Conservation (phyloP, 2,113 vertebrate genomes). For the Mastomys coucha region DNA sequence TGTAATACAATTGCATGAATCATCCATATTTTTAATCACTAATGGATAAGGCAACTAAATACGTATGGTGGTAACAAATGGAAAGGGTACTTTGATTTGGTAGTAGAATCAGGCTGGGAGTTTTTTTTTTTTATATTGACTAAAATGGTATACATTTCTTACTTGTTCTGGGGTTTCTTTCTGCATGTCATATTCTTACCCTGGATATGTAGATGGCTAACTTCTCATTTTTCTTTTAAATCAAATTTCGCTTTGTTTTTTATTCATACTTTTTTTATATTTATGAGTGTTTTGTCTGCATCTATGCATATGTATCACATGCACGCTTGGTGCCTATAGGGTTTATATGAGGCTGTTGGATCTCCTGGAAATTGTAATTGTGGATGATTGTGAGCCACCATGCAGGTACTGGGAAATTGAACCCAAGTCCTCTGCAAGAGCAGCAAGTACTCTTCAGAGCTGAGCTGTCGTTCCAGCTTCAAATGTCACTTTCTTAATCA, state of each 20-base stretch:
- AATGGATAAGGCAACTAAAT: neutral
- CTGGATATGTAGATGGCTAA: conserved; percentile 1
- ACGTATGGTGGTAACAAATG: neutral
- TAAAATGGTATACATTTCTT: neutral
- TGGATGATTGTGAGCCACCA: neutral
- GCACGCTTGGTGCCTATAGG: neutral
- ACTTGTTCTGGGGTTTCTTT: conserved; percentile 2
- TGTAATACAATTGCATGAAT: conserved; percentile 31
- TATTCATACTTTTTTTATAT: neutral
- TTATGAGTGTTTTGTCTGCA: neutral
- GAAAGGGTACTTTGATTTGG: neutral
- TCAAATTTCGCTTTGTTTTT: neutral
- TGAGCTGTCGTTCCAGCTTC: neutral
- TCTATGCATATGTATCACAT: neutral
- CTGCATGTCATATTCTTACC: neutral
- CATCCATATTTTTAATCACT: neutral
- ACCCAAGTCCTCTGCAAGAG: neutral
- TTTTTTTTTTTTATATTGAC: conserved; percentile 15
- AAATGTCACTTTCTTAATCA: neutral
- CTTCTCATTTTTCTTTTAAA: neutral
- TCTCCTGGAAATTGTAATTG: neutral
- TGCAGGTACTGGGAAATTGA: neutral
- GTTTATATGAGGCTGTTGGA: neutral
- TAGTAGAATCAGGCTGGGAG: neutral
- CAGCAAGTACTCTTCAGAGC: neutral